A percentile compares a stretch with the other conserved stretches of the same genome.
These are phyloP conservation scores for Cepaea hortensis DNA, from an alignment of 2,888 invertebrate species.

Conservation along the genomic window DNA sequence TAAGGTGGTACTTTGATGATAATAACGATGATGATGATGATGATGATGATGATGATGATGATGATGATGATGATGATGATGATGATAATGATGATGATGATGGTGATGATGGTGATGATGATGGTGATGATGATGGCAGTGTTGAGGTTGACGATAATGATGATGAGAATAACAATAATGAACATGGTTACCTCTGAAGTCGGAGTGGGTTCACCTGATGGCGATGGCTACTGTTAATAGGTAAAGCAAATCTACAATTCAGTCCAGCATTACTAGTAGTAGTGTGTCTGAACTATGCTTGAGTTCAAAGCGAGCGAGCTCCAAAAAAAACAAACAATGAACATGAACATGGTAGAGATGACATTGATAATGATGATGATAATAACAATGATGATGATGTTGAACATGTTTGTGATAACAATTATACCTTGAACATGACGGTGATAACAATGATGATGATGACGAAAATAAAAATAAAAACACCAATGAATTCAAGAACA, in stretches of 20 bases:
- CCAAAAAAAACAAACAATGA: not conserved
- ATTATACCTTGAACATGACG: slow-evolving; percentile 39
- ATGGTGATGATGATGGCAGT: too few relatives aligned
- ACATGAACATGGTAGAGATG: too few relatives aligned
- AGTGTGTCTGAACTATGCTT: too few relatives aligned
- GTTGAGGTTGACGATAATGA: too few relatives aligned
- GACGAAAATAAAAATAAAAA: not conserved
- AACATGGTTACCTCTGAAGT: not conserved
- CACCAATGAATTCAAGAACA: not conserved
- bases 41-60: not conserved
- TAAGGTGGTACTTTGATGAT: not conserved
- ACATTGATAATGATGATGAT: too few relatives aligned
- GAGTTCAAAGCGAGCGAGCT: too few relatives aligned
- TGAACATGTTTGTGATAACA: slow-evolving; percentile 49
- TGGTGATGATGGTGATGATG: too few relatives aligned
- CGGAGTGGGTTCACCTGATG: too few relatives aligned
- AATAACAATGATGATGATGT: not conserved
- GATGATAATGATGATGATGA: not conserved
- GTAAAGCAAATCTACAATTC: too few relatives aligned
- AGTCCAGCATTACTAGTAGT: too few relatives aligned
- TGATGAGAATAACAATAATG: too few relatives aligned
- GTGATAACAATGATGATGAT: not conserved
- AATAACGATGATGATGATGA: not conserved
- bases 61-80: slow-evolving; percentile 1
- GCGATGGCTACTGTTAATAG: too few relatives aligned